Percentiles rank a stretch among this genome's conserved stretches.
Conservation (phyloP, 2,888 invertebrate species). For the Lepidocyrtinus sp. region DNA sequence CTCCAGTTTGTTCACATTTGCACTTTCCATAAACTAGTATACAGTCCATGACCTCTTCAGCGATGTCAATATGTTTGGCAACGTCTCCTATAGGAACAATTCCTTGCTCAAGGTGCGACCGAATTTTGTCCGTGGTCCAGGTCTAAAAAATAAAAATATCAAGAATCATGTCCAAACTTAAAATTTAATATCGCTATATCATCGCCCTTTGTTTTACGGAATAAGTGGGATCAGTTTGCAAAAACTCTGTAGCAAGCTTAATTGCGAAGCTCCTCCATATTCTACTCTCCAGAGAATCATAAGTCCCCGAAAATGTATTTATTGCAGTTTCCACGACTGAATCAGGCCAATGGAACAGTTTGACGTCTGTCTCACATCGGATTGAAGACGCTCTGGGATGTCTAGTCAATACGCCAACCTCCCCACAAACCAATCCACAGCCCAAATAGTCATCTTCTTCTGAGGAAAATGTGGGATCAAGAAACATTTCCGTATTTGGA, state of each 20-base stretch:
- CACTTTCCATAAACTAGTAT: slow-evolving; percentile 77
- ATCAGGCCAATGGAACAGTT: slow-evolving; percentile 72
- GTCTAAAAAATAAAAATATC: slow-evolving; percentile 73
- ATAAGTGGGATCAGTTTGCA: slow-evolving; percentile 73
- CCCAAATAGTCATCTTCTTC: slow-evolving; percentile 77
- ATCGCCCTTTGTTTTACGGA: too few relatives aligned
- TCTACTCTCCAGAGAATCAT: slow-evolving; percentile 76
- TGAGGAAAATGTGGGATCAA: slow-evolving; percentile 74
- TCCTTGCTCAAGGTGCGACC: slow-evolving; percentile 76
- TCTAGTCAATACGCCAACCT: slow-evolving; percentile 77
- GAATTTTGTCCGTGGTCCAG: slow-evolving; percentile 76
- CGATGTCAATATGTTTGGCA: slow-evolving; percentile 75
- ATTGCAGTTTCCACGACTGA: slow-evolving; percentile 72
- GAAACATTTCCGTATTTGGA: slow-evolving; percentile 76
- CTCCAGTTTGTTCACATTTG: slow-evolving; percentile 75
- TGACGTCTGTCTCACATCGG: slow-evolving; percentile 77
- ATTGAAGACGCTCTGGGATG: slow-evolving; percentile 77
- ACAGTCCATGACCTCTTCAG: slow-evolving; percentile 77
- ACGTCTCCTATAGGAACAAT: slow-evolving; percentile 76
- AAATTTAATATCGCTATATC: slow-evolving; percentile 21
- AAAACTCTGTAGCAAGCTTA: slow-evolving; percentile 75
- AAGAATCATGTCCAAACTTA: neutral
- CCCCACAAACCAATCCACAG: slow-evolving; percentile 78
- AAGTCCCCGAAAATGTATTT: slow-evolving; percentile 72
- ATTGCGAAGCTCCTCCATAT: slow-evolving; percentile 79